These are phyloP conservation scores for Drosophila rellima DNA, from an alignment of 2,888 invertebrate species.

Conservation along the genomic window DNA sequence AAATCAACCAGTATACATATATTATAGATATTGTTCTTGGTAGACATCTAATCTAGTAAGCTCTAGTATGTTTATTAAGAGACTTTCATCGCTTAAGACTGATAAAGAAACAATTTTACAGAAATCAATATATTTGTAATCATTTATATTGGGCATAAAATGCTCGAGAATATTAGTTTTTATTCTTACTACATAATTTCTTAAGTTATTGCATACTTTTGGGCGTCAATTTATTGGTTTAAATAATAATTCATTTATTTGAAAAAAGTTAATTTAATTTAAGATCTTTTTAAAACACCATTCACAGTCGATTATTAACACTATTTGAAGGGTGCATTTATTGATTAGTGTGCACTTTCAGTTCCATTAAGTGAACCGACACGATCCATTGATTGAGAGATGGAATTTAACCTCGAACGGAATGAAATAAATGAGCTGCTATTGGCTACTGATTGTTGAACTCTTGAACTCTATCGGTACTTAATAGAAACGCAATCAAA, in stretches of 20 bases:
- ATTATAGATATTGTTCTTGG: too few species aligned
- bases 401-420: conserved; percentile 65
- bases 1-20: too few species aligned
- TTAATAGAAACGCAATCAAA: conserved; percentile 81
- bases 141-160: not conserved
- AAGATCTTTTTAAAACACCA: not conserved
- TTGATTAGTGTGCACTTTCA: conserved; percentile 30
- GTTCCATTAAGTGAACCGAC: conserved; percentile 24
- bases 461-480: conserved; percentile 77
- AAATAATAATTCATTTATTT: not conserved
- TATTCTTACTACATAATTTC: not conserved
- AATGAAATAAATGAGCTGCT: conserved; percentile 54
- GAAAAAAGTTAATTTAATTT: not conserved
- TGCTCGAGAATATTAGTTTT: not conserved
- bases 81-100: too few species aligned
- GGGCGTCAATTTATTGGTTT: not conserved
- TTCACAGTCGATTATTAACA: not conserved
- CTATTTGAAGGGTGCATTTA: not conserved
- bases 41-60: too few species aligned
- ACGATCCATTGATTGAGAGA: conserved; percentile 34
- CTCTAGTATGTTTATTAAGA: too few species aligned
- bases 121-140: too few species aligned
- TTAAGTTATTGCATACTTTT: conserved; percentile 9
- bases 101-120: too few species aligned
- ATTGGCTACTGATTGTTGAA: conserved; percentile 78